Evolutionary conservation across 1,140 invertebrate genomes (phyloP).

Genomic region (Ceratina australensis): DNA sequence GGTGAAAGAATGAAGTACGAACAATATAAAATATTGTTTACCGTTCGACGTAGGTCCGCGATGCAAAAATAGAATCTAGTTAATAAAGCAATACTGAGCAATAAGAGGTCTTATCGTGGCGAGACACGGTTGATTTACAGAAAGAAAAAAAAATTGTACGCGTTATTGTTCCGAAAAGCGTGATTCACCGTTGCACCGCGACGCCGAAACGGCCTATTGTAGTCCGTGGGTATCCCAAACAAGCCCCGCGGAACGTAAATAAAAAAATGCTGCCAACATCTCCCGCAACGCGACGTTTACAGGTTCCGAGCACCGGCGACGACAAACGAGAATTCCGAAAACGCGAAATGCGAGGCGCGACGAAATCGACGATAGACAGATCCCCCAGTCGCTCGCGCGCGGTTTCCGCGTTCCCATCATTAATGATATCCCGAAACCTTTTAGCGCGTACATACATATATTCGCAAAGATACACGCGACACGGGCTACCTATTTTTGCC

Average conservation of each 20-base stretch:
- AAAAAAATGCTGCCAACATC: slow-evolving; percentile 4
- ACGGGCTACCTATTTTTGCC: slow-evolving; percentile 37
- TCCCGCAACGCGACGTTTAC: neutral
- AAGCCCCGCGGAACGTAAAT: slow-evolving; percentile 17
- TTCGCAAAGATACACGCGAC: neutral
- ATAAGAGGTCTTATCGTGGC: neutral
- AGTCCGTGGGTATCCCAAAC: slow-evolving; percentile 11
- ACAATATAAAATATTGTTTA: too few species aligned
- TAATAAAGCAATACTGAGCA: too few species aligned
- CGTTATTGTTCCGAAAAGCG: neutral
- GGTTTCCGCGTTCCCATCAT: too few species aligned
- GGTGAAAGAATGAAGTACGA: too few species aligned
- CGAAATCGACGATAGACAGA: too few species aligned
- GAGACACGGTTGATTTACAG: neutral
- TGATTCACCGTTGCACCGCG: slow-evolving; percentile 3
- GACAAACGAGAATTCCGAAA: slow-evolving; percentile 16
- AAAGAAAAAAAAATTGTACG: neutral
- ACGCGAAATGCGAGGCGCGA: neutral
- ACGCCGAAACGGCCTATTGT: neutral
- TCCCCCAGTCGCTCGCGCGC: too few species aligned
- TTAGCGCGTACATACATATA: neutral
- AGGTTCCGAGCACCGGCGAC: neutral
- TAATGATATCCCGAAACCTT: neutral
- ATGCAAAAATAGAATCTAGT: too few species aligned
- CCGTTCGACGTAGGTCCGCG: too few species aligned